Conservation (phyloP, 2,888 invertebrate genomes). For the Tachystola acroxantha region DNA sequence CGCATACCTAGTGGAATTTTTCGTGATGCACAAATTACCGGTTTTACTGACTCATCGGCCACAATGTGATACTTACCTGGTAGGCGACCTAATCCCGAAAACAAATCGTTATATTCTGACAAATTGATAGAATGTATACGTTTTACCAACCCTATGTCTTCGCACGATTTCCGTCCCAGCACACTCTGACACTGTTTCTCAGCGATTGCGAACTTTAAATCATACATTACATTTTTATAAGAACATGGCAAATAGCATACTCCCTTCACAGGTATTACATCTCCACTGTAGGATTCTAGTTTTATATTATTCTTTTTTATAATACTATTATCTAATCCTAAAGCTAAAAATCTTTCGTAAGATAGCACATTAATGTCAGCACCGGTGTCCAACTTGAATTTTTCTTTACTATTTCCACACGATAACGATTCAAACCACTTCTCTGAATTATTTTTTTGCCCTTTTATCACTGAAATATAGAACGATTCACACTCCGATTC, state of each 20-base stretch:
- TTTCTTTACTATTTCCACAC: not conserved
- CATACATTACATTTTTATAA: constrained; percentile 8
- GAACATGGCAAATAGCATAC: constrained; percentile 1
- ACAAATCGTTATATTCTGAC: constrained; percentile 2
- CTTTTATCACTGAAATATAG: not conserved
- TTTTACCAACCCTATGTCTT: constrained; percentile 4
- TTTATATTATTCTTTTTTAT: constrained; percentile 2
- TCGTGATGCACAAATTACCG: constrained; percentile 4
- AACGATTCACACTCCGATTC: constrained; percentile 1
- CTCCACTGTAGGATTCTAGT: constrained; percentile 1
- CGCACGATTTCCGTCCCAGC: constrained; percentile 9
- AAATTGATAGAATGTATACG: constrained; percentile 2
- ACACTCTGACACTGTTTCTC: constrained; percentile 9
- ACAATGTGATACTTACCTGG: constrained; percentile 1
- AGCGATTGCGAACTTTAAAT: constrained; percentile 9
- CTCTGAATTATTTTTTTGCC: not conserved
- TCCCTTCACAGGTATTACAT: constrained; percentile 6
- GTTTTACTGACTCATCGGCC: constrained; percentile 5
- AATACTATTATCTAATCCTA: constrained; percentile 2
- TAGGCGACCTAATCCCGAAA: constrained; percentile 3
- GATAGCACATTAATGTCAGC: constrained; percentile 9
- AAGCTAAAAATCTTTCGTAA: not conserved
- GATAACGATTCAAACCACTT: constrained; percentile 1
- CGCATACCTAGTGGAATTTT: constrained; percentile 8
- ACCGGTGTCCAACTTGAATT: constrained; percentile 12